Evolutionary conservation across 2,113 vertebrate species (phyloP).

Genomic region (Datnioides undecimradiatus): DNA sequence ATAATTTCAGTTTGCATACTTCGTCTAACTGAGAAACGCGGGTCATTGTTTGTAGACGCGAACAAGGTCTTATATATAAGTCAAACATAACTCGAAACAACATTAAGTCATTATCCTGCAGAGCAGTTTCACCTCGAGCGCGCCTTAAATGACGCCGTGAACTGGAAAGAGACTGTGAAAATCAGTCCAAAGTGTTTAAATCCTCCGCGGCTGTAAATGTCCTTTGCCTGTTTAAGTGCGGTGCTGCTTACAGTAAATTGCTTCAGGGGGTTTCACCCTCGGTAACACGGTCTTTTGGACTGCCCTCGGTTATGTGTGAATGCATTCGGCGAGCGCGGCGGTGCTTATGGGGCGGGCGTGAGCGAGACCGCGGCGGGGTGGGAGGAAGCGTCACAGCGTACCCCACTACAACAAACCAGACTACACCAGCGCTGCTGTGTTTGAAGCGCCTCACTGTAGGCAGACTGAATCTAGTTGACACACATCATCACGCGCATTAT

Average conservation of each 20-base stretch:
- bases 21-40: neutral
- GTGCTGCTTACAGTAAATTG: neutral
- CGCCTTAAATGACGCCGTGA: neutral
- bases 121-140: too few relatives aligned
- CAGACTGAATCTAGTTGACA: neutral
- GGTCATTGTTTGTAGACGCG: neutral
- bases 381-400: too few relatives aligned
- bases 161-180: neutral
- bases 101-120: neutral
- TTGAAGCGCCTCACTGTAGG: constrained; percentile 1
- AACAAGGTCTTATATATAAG: neutral
- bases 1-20: neutral
- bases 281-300: neutral
- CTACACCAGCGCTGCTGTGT: neutral
- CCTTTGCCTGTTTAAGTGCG: neutral
- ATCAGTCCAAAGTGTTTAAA: neutral
- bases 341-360: too few relatives aligned
- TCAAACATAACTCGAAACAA: neutral
- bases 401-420: neutral
- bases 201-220: neutral
- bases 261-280: neutral
- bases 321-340: neutral
- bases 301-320: too few relatives aligned
- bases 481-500: constrained; percentile 29
- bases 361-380: neutral